phyloP scores from a whole-genome alignment of 2,113 vertebrate genomes.

The Gasterosteus nipponicus region DNA sequence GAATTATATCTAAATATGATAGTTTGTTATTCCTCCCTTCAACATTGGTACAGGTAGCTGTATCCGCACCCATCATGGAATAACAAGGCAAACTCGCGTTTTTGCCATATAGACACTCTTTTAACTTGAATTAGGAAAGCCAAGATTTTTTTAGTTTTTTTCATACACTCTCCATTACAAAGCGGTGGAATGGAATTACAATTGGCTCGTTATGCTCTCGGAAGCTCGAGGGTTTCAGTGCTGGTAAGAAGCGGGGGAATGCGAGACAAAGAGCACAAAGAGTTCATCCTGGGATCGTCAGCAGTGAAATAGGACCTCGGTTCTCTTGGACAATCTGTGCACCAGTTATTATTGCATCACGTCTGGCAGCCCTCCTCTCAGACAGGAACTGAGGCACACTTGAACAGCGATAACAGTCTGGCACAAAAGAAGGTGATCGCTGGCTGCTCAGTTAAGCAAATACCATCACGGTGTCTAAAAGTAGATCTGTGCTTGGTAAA shows the following conservation, averaged over 20 bases:
- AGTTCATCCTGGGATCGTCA: constrained; percentile 59
- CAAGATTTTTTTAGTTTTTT: constrained; percentile 5
- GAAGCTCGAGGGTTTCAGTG: constrained; percentile 51
- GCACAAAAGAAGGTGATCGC: constrained; percentile 60
- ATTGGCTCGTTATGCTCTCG: constrained; percentile 68
- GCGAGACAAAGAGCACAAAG: constrained; percentile 61
- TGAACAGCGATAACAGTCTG: constrained; percentile 70
- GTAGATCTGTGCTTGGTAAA: constrained; percentile 59
- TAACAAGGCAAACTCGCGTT: constrained; percentile 20
- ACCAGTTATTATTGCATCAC: constrained; percentile 74
- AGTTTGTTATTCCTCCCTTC: neutral
- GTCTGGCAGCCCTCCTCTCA: constrained; percentile 64
- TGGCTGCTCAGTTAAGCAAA: constrained; percentile 71
- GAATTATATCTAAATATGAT: neutral
- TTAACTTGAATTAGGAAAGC: constrained; percentile 30
- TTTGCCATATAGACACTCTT: constrained; percentile 27
- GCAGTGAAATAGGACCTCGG: constrained; percentile 64
- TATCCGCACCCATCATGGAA: constrained; percentile 8
- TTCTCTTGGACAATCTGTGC: constrained; percentile 67
- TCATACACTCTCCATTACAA: constrained; percentile 45
- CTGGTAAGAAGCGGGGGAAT: constrained; percentile 31
- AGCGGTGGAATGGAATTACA: constrained; percentile 66
- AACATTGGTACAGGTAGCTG: neutral
- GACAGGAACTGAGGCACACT: constrained; percentile 68
- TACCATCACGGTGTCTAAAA: constrained; percentile 68